Percentiles rank a stretch among this genome's conserved stretches.
Evolutionary conservation across 1,140 invertebrate genomes (phyloP).

Genomic region (Eupristina koningsbergeri): DNA sequence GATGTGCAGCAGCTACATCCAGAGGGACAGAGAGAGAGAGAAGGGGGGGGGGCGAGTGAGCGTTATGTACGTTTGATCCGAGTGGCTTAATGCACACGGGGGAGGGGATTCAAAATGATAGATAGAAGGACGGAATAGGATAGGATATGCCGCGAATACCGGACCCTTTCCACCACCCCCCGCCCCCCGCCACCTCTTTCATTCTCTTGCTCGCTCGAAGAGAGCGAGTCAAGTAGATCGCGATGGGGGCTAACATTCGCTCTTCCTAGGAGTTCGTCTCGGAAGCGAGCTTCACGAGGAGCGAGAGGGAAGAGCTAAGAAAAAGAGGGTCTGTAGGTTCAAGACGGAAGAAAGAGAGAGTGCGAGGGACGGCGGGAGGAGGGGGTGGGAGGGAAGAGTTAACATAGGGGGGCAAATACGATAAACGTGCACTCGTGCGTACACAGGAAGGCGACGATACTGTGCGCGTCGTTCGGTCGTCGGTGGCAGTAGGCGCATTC

Average conservation of each 20-base stretch:
- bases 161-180: conserved; percentile 54
- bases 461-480: conserved; percentile 13
- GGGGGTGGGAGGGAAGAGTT: not conserved
- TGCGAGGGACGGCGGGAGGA: not conserved
- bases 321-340: conserved; percentile 6
- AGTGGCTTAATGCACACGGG: conserved; percentile 50
- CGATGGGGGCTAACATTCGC: not conserved
- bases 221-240: not conserved
- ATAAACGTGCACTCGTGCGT: not conserved
- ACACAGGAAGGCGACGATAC: conserved; percentile 18
- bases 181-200: not conserved
- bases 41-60: not conserved
- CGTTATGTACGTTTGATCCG: conserved; percentile 54
- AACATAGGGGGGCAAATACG: not conserved
- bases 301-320: not conserved
- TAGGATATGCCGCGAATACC: conserved; percentile 58
- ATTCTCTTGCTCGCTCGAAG: not conserved
- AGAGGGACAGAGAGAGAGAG: conserved; percentile 49
- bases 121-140: conserved; percentile 69
- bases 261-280: not conserved
- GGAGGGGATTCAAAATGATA: conserved; percentile 71
- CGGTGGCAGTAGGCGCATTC: not conserved
- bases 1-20: too few relatives aligned
- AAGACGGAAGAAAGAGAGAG: not conserved
- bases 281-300: not conserved